Conservation (phyloP, 2,797 vertebrate genomes). For the Oreonectes daqikongensis region DNA sequence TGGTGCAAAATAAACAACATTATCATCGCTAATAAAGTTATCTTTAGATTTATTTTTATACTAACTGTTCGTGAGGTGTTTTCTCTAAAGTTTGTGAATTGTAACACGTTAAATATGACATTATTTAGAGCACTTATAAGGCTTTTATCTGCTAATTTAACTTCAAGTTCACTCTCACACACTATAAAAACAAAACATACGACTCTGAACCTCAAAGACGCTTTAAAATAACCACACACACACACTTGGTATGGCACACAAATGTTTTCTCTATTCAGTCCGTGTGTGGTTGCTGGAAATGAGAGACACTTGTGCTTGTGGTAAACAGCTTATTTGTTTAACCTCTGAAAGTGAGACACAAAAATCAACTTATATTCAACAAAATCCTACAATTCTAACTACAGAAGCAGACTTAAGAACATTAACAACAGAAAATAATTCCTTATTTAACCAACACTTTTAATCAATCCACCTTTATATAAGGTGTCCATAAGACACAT, state of each 20-base stretch:
- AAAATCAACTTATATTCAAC: background rate
- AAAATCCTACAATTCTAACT: too few species aligned
- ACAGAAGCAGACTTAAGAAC: too few species aligned
- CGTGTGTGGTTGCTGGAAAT: background rate
- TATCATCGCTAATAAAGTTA: too few species aligned
- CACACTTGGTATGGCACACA: conserved; percentile 20
- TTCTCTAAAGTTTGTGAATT: too few species aligned
- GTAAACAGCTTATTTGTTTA: conserved; percentile 40
- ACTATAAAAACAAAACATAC: conserved; percentile 19
- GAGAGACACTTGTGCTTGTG: conserved; percentile 25
- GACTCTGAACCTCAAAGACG: conserved; percentile 37
- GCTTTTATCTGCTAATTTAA: background rate
- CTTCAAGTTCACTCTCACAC: conserved; percentile 2
- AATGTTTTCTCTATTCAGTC: conserved; percentile 37
- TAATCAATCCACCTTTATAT: too few species aligned
- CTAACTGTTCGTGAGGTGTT: too few species aligned
- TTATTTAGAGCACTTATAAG: too few species aligned
- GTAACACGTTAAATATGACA: too few species aligned
- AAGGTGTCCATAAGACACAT: background rate
- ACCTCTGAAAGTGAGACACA: background rate
- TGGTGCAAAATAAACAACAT: too few species aligned
- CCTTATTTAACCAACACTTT: too few species aligned
- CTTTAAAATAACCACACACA: conserved; percentile 21
- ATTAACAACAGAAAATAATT: background rate
- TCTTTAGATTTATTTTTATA: too few species aligned